Evolutionary conservation across 2,888 invertebrate species (phyloP), one percentile per base, ranked within the genome.

Genomic region (Temnothorax ravouxi): DNA sequence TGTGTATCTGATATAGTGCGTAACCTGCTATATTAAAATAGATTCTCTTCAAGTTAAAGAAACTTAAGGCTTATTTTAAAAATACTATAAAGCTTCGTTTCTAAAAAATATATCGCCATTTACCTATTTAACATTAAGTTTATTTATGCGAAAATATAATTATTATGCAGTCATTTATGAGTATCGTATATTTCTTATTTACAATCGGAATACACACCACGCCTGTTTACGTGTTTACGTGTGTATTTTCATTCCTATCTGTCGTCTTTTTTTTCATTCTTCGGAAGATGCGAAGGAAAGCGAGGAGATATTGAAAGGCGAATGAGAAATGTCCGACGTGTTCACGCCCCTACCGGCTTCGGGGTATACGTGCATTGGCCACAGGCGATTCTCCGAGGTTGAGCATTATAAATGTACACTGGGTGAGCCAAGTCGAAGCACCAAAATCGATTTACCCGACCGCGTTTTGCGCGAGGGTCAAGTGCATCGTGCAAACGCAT

Each of bases 281-380:
- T 80, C 38, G 52, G 61, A 56, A 18, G 52, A 64, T 54, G 34
- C 44, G 71, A 61, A 56, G 74, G 76, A 79, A 82, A 84, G 88
- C 88, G 84, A 86, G 86, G 82, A 84, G 87, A 88, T 90, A 91
- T 92, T 91, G 92, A 91, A 92, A 92, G 89, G 76, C 85, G 86
- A 85, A 88, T 87, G 88, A 89, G 86, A 89, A 89, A 89, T 86
- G 88, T 90, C 89, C 89, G 84, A 88, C 84, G 83, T 84, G 87
- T 92, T 89, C 89, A 86, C 92, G 89, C 90, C 89, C 89, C 85
- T 84, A 15, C 82, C 83, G 74, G 86, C 88, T 88, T 88, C 88
- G 83, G 87, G 86, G 86, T 88, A 88, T 88, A 88, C 87, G 86
- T 87, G 90, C 86, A 85, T 84, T 74, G 91, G 91, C 92, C 85